Evolutionary conservation across 2,113 vertebrate species (phyloP).

Genomic region (Anoplopoma fimbria): DNA sequence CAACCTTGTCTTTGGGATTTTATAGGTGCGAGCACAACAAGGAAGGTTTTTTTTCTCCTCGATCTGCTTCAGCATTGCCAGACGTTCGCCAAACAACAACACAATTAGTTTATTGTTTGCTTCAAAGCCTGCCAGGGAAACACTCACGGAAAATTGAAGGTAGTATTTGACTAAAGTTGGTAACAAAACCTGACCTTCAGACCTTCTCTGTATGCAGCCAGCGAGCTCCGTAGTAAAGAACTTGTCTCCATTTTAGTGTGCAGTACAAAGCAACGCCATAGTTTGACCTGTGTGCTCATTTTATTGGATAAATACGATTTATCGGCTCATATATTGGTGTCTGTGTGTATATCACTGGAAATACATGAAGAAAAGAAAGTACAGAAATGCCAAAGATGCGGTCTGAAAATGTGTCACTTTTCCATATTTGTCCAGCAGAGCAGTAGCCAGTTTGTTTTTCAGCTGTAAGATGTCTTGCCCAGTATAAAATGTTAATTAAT

Average conservation of each 20-base stretch:
- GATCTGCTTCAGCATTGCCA: constrained; percentile 10
- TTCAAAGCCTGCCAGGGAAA: constrained; percentile 32
- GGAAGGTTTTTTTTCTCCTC: constrained; percentile 6
- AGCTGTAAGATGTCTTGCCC: neutral
- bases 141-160: constrained; percentile 31
- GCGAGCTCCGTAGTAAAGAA: neutral
- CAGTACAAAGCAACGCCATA: neutral
- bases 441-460: neutral
- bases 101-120: constrained; percentile 41
- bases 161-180: neutral
- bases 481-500: neutral
- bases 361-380: neutral
- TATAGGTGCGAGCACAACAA: neutral
- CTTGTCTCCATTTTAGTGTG: neutral
- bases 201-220: neutral
- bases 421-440: too few relatives aligned
- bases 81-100: constrained; percentile 6
- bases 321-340: neutral
- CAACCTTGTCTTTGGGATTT: constrained; percentile 21
- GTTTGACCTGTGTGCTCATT: neutral
- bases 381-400: neutral
- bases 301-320: neutral
- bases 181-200: constrained; percentile 15
- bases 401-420: too few relatives aligned
- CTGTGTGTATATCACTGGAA: neutral